These are phyloP conservation scores for Anodontia alba DNA, from an alignment of 2,888 invertebrate genomes.

Conservation along the genomic window DNA sequence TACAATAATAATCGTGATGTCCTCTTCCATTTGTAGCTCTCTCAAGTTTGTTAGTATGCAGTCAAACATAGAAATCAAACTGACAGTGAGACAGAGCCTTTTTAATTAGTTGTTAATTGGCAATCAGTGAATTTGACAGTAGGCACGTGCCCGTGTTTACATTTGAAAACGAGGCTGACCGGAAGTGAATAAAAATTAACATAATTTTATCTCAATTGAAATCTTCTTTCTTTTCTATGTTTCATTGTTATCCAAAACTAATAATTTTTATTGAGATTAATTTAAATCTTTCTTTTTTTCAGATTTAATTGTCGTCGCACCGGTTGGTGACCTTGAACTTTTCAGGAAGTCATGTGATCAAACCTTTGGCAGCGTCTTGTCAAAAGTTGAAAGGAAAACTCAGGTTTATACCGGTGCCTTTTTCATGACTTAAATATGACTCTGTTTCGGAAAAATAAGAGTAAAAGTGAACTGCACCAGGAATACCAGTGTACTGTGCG, in stretches of 20 bases:
- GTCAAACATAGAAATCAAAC: neutral
- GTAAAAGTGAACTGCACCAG: slow-evolving; percentile 81
- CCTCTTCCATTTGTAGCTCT: no score
- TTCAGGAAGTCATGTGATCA: slow-evolving; percentile 70
- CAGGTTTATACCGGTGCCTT: slow-evolving; percentile 43
- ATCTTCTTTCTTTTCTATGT: neutral
- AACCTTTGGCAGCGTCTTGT: slow-evolving; percentile 60
- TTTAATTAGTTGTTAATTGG: slow-evolving; percentile 5
- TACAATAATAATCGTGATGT: slow-evolving; percentile 64
- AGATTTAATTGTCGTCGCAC: slow-evolving; percentile 35
- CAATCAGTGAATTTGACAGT: neutral
- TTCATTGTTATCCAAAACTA: neutral
- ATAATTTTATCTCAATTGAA: slow-evolving; percentile 1
- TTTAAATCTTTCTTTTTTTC: neutral
- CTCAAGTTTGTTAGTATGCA: neutral
- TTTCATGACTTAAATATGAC: slow-evolving; percentile 61
- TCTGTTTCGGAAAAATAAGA: slow-evolving; percentile 79
- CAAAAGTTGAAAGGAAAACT: slow-evolving; percentile 17
- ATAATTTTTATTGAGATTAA: neutral
- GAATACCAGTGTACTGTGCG: slow-evolving; percentile 83
- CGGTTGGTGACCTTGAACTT: slow-evolving; percentile 64
- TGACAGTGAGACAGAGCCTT: neutral
- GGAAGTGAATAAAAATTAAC: slow-evolving; percentile 47
- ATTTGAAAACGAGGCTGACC: slow-evolving; percentile 60
- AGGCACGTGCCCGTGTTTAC: slow-evolving; percentile 18